These are phyloP conservation scores for Anadara kagoshimensis DNA, from an alignment of 1,140 invertebrate species.

Conservation along the genomic window DNA sequence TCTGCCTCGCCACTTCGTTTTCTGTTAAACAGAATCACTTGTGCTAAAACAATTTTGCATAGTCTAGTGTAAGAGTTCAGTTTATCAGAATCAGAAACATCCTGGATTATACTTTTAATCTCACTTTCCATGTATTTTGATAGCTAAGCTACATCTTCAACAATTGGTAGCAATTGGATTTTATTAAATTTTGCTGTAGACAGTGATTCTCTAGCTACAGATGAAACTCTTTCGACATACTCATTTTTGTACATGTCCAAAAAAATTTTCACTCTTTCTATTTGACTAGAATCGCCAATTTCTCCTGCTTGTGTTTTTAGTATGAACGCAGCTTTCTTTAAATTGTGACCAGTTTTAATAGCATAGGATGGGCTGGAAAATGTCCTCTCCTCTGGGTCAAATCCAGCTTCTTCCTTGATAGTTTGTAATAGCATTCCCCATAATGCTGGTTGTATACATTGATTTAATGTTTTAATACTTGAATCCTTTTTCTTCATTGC, in stretches of 20 bases:
- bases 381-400: background rate
- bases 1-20: slow-evolving; percentile 22
- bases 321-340: slow-evolving; percentile 13
- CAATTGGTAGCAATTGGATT: slow-evolving; percentile 8
- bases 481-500: slow-evolving; percentile 1
- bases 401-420: slow-evolving; percentile 15
- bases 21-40: slow-evolving; percentile 15
- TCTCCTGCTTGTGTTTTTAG: slow-evolving; percentile 3
- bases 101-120: background rate
- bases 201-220: background rate
- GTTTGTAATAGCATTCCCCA: slow-evolving; percentile 11
- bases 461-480: background rate
- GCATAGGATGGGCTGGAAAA: slow-evolving; percentile 15
- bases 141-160: slow-evolving; percentile 17
- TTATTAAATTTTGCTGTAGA: background rate
- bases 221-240: slow-evolving; percentile 10
- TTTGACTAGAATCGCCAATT: background rate
- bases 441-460: background rate
- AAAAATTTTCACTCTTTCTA: slow-evolving; percentile 19
- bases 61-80: background rate
- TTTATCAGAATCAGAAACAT: background rate
- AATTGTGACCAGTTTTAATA: slow-evolving; percentile 22
- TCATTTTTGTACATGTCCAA: slow-evolving; percentile 7
- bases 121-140: slow-evolving; percentile 5
- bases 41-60: slow-evolving; percentile 5